Base-by-base conservation (phyloP, 2,113 vertebrate species). In the Rhizomys pruinosus region DNA sequence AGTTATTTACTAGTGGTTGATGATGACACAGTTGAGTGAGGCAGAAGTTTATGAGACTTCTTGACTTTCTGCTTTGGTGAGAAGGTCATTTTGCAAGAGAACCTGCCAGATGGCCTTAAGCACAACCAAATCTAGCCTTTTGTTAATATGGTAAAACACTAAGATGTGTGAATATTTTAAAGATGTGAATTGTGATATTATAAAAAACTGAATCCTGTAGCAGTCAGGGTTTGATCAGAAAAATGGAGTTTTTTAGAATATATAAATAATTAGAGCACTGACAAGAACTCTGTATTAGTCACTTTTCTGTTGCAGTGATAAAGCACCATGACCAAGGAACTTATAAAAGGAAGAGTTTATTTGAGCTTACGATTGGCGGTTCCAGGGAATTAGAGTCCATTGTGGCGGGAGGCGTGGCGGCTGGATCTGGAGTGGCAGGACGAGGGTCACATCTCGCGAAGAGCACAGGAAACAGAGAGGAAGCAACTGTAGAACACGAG, bases 51-150 rank as follows among this genome's bases (percentile, higher is more conserved):
- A 80, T 71, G 69, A 96, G 55, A 32, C 89, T 72, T 92, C 69
- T 71, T 79, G 85, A 82, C 81, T 95, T 71, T 88, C 23, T 92
- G 29, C 71, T 90, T 84, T 81, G 59, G 59, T 79, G 59, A 96
- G 87, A 97, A 96, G 90, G 86, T 94, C 95, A 96, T 93, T 93
- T 82, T 86, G 74, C 92, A 95, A 90, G 87, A 55, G 63, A 96
- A 7, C 44, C 59, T 61, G 77, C 37, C 79, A 76, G 94, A n/a
- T n/a, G 20, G 44, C 73, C 57, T 90, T 90, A 66, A 32, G 61
- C 42, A 37, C 32, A 87, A 42, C 16, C 68, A 66, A 59, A 22
- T 32, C 22, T 59, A 87, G 12, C 1, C 4, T 85, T 74, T 89
- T 52, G 44, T 73, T 90, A 85, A 77, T 71, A 69, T 9, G 8